phyloP scores from a whole-genome alignment of 92 coral and sea anemone species.

The Plumapathes pennacea region DNA sequence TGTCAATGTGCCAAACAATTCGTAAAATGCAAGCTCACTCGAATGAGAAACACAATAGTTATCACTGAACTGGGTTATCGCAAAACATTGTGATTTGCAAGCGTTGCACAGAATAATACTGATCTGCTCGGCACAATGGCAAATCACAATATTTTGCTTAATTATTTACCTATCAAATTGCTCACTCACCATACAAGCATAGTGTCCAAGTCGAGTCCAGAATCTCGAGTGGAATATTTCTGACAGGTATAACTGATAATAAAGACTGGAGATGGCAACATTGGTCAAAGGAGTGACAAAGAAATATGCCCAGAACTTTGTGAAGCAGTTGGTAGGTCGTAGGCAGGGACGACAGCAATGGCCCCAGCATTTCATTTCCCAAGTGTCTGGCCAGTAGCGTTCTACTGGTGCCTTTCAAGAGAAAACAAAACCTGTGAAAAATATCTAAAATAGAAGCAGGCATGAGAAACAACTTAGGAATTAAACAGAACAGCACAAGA shows the following conservation, averaged over 20 bases:
- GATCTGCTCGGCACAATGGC: too few relatives aligned
- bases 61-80: too few relatives aligned
- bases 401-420: constrained; percentile 6
- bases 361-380: constrained; percentile 78
- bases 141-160: background rate
- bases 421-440: background rate
- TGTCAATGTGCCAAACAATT: too few relatives aligned
- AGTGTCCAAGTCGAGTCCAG: constrained; percentile 65
- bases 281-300: constrained; percentile 84
- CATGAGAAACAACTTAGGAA: too few relatives aligned
- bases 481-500: too few relatives aligned
- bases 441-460: background rate
- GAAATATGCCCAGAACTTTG: constrained; percentile 58
- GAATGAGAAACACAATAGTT: too few relatives aligned
- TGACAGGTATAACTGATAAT: constrained; percentile 78
- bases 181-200: constrained; percentile 70
- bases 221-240: constrained; percentile 86
- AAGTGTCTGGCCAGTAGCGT: constrained; percentile 72
- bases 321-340: constrained; percentile 57
- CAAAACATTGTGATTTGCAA: background rate
- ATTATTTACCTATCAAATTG: background rate
- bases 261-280: constrained; percentile 76
- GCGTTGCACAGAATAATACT: background rate
- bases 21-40: too few relatives aligned
- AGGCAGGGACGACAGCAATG: constrained; percentile 53